Conservation (phyloP, 2,888 invertebrate species). For the Hofmannophila pseudospretella region DNA sequence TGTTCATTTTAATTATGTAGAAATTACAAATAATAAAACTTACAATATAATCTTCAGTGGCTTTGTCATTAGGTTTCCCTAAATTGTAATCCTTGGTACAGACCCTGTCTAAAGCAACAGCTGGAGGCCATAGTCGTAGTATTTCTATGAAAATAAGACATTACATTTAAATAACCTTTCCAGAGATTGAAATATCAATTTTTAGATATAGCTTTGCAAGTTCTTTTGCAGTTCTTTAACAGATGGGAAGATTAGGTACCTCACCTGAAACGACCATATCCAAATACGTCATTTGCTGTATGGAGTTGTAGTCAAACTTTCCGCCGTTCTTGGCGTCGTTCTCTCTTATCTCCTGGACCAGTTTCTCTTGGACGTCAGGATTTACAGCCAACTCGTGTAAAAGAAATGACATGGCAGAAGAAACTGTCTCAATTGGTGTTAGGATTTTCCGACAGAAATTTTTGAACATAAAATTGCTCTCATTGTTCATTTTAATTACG, state of each 20-base stretch:
- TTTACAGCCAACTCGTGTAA: constrained; percentile 77
- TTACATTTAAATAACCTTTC: constrained; percentile 16
- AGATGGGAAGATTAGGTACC: no score
- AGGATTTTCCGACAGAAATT: no score
- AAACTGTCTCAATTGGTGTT: no score
- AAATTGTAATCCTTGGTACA: constrained; percentile 68
- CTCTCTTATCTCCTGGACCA: constrained; percentile 74
- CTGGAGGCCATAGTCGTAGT: constrained; percentile 66
- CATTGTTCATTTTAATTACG: no score
- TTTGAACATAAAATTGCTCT: no score
- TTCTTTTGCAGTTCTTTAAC: no score
- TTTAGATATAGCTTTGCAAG: no score
- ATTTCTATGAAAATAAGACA: no score
- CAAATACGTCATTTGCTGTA: constrained; percentile 77
- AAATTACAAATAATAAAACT: constrained; percentile 17
- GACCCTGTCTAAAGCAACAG: constrained; percentile 49
- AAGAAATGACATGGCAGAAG: constrained; percentile 66
- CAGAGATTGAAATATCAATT: no score
- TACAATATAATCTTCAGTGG: constrained; percentile 43
- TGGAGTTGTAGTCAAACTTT: constrained; percentile 65
- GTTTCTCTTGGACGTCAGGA: constrained; percentile 74
- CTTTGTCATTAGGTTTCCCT: constrained; percentile 38
- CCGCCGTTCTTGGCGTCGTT: constrained; percentile 50
- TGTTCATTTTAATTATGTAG: no score
- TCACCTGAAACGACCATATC: constrained; percentile 80